Conservation (phyloP, 1,140 invertebrate species). For the Tyrophagus putrescentiae region DNA sequence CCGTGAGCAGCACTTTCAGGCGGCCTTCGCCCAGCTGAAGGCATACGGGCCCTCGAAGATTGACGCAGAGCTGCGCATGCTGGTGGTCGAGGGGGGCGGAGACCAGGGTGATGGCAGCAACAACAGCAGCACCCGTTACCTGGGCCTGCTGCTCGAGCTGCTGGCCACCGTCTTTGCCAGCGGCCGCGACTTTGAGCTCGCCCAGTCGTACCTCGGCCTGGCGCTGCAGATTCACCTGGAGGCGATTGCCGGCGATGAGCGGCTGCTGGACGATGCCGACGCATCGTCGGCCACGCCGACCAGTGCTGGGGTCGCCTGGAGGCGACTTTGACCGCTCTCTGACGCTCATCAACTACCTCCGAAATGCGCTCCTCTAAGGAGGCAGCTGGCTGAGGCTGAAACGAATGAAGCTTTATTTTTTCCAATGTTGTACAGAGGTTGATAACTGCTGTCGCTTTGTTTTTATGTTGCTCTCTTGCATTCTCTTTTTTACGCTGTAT, state of each 20-base stretch:
- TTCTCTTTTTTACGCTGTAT: too few species aligned
- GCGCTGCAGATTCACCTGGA: conserved; percentile 73
- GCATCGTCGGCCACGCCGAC: conserved; percentile 43
- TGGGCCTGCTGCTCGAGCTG: conserved; percentile 65
- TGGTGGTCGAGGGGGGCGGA: conserved; percentile 46
- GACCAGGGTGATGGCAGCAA: background rate
- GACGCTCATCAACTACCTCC: conserved; percentile 44
- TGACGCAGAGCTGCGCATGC: conserved; percentile 70
- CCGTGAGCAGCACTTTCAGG: conserved; percentile 23
- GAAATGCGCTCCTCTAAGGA: conserved; percentile 31
- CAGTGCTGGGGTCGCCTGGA: conserved; percentile 51
- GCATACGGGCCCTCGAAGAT: conserved; percentile 63
- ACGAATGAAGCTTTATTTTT: too few species aligned
- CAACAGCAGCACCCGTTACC: conserved; percentile 38
- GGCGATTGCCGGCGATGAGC: conserved; percentile 41
- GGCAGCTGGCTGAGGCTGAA: too few species aligned
- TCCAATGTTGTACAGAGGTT: too few species aligned
- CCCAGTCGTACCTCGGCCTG: conserved; percentile 73
- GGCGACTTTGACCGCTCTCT: conserved; percentile 56
- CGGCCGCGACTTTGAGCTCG: conserved; percentile 75
- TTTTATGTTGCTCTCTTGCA: too few species aligned
- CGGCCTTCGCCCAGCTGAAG: conserved; percentile 58
- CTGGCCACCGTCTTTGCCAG: conserved; percentile 52
- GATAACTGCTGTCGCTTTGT: too few species aligned
- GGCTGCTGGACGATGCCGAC: conserved; percentile 43